Base-by-base conservation (phyloP, 1,140 invertebrate genomes). In the Coenobita brevimanus region DNA sequence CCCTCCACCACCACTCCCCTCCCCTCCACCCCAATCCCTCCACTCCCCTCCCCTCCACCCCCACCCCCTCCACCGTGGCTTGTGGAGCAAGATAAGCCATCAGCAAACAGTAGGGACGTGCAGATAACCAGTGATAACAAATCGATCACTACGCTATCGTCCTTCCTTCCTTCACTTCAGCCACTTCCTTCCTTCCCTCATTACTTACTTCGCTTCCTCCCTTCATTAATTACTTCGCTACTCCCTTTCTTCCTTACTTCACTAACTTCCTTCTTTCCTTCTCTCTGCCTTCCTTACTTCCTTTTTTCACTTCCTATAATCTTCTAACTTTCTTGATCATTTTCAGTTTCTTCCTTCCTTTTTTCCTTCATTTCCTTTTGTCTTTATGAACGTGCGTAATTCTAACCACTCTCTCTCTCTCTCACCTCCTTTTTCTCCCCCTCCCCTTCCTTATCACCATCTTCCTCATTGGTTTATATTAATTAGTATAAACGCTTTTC, bases 71-170 rank as follows among this genome's bases (percentile, higher is more conserved):
- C n/a, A n/a, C n/a, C n/a, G n/a, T n/a, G n/a, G n/a, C n/a, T n/a
- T n/a, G n/a, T n/a, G n/a, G n/a, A n/a, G 2, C 36, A 46, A 17
- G 73, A 46, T 71, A 71, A 38, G 67, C 67, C 36, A 71, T 71
- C 67, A 71, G 67, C 41, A 30, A 71, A 38, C 67, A 71, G 27
- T 71, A 33, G 67, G 67, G 67, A 64, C n/a, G 67, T 30, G 67
- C 36, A 38, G 67, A 57, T 30, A 4, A 17, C 33, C 3, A 27
- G 67, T 38, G 67, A 71, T 71, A 71, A 71, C 67, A 3, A 1
- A 38, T 38, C 41, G 41, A 71, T 30, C 67, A n/a, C n/a, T n/a
- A n/a, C n/a, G n/a, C n/a, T n/a, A n/a, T n/a, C n/a, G n/a, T n/a
- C n/a, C n/a, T n/a, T n/a, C n/a, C n/a, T n/a, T n/a, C n/a, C n/a